Percentiles rank a stretch among this genome's conserved stretches.
phyloP scores from a whole-genome alignment of 2,888 invertebrate species.

The Harpagoxenus sublaevis region DNA sequence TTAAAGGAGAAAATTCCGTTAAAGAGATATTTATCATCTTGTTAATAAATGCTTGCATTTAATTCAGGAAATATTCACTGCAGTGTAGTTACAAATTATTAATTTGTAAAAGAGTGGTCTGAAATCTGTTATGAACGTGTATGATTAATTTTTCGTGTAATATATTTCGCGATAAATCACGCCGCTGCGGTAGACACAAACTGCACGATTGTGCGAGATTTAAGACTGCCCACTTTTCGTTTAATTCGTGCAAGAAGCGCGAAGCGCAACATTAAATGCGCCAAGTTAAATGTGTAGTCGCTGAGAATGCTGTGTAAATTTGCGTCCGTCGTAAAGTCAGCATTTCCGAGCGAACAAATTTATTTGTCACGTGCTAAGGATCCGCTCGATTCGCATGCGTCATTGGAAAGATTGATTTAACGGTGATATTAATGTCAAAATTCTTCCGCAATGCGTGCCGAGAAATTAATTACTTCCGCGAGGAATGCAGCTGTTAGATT shows the following conservation, averaged over 20 bases:
- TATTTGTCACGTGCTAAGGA: slow-evolving; percentile 31
- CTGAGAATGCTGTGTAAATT: slow-evolving; percentile 31
- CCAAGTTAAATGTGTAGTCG: slow-evolving; percentile 25
- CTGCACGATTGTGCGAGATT: slow-evolving; percentile 22
- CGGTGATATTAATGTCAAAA: slow-evolving; percentile 37
- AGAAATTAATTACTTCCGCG: slow-evolving; percentile 56
- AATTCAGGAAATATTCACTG: background rate
- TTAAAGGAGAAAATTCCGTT: background rate
- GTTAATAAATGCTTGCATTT: background rate
- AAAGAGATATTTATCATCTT: background rate
- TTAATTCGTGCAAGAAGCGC: slow-evolving; percentile 22
- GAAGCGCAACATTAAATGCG: slow-evolving; percentile 26
- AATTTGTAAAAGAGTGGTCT: background rate
- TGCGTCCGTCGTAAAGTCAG: slow-evolving; percentile 17
- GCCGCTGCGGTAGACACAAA: background rate
- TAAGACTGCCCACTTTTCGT: slow-evolving; percentile 20
- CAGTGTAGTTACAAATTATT: background rate
- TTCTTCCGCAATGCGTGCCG: slow-evolving; percentile 12
- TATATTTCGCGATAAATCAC: slow-evolving; percentile 10
- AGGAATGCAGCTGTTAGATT: slow-evolving; percentile 36
- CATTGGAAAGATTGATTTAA: slow-evolving; percentile 34
- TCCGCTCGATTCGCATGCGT: slow-evolving; percentile 30
- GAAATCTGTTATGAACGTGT: background rate
- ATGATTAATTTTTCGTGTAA: slow-evolving; percentile 5
- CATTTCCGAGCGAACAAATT: slow-evolving; percentile 11